These are phyloP conservation scores for Atherinosoma microstoma DNA, from an alignment of 2,797 vertebrate species.

Conservation along the genomic window DNA sequence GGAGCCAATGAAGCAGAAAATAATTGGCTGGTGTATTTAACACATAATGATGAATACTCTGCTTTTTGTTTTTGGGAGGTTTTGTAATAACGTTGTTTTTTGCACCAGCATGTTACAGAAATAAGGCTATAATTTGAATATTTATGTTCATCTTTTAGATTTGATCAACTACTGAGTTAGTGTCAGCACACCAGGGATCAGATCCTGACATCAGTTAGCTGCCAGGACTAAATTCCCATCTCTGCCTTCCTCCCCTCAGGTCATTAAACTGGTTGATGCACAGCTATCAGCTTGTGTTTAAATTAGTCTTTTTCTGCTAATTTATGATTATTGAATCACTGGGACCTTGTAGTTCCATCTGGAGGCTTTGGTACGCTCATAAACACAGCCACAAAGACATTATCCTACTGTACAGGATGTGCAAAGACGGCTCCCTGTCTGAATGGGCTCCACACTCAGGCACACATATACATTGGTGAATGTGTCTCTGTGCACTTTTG, in stretches of 20 bases:
- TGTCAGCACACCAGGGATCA: neutral
- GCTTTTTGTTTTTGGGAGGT: conserved; percentile 18
- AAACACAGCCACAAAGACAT: conserved; percentile 38
- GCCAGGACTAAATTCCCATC: conserved; percentile 6
- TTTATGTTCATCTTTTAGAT: neutral
- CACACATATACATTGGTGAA: conserved; percentile 1
- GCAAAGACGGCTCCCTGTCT: conserved; percentile 11
- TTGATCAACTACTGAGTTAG: neutral
- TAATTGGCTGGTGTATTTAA: conserved; percentile 32
- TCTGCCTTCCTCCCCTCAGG: conserved; percentile 4
- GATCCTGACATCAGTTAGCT: conserved; percentile 17
- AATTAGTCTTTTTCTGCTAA: conserved; percentile 32
- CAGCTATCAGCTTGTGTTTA: conserved; percentile 25
- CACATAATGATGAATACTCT: conserved; percentile 18
- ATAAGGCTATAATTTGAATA: neutral
- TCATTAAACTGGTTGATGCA: conserved; percentile 23
- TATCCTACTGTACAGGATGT: conserved; percentile 13
- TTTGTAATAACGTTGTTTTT: conserved; percentile 14
- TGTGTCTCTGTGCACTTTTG: conserved; percentile 1
- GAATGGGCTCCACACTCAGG: neutral
- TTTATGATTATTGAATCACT: conserved; percentile 55
- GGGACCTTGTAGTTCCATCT: conserved; percentile 33
- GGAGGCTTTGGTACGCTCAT: conserved; percentile 33
- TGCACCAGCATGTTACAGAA: neutral
- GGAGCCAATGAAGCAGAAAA: conserved; percentile 36